Base-by-base conservation (phyloP, 2,888 invertebrate genomes). In the Neelides folsomi region DNA sequence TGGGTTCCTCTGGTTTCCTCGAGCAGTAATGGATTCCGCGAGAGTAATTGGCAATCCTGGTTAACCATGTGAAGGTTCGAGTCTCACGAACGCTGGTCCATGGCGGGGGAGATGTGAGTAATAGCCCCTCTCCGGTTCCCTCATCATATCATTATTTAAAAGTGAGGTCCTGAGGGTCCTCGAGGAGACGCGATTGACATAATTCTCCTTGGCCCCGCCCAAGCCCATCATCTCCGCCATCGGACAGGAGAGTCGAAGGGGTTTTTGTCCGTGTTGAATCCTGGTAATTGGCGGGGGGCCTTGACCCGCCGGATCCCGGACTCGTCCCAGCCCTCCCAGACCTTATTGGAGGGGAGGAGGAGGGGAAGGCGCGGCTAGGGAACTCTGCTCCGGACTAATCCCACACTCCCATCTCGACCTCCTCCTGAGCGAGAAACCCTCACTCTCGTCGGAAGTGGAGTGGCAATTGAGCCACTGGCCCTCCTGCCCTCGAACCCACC, bases 361-460 rank as follows among this genome's bases (percentile, higher is more conserved):
- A 54, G 54, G 51, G 50, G 57, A 56, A 60, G 61, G 60, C 61
- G 60, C 57, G 60, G 59, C 63, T 53, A 59, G 47, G 47, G 43
- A 43, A 47, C 49, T 55, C 56, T 56, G 54, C 59, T 59, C 61
- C 58, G 56, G 59, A 62, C 62, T 60, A 55, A 60, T 62, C 60
- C 55, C 52, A 55, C 45, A 13, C 27, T 18, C 20, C 20, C 18
- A 13, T 27, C 12, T 6, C 13, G 45, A 3, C 4, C 3, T 43
- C 12, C 45, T 20, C 20, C 19, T 43, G 19, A 43, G 16, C 15
- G 43, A 19, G 19, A 15, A 15, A 13, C 15, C n/a, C n/a, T n/a
- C 15, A 39, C n/a, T 44, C 44, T 34, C 18, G 39, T 39, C 19
- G 38, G 27, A 27, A 20, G 39, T 15, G 39, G 20, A 37, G 40